These are phyloP conservation scores for Microtus richardsoni DNA, from an alignment of 2,113 vertebrate species.

Conservation along the genomic window DNA sequence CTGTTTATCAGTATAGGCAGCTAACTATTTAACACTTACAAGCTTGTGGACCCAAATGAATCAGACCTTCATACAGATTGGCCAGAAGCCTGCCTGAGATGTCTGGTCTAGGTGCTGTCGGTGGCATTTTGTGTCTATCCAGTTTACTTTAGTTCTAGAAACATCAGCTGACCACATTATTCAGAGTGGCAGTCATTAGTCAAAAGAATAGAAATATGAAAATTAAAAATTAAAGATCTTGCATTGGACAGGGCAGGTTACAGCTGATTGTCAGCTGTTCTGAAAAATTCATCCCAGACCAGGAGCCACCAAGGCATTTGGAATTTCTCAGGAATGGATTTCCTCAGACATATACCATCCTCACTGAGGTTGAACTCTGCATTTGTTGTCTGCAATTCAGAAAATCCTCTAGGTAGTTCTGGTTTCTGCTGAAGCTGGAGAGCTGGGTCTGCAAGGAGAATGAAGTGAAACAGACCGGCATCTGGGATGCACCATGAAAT, in stretches of 20 bases:
- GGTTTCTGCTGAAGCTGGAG: neutral
- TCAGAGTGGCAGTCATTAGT: neutral
- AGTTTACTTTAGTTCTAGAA: neutral
- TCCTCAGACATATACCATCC: neutral
- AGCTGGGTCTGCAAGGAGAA: neutral
- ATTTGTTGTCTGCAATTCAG: neutral
- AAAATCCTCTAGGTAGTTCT: neutral
- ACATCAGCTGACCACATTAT: neutral
- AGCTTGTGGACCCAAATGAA: neutral
- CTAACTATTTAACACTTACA: neutral
- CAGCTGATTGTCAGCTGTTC: neutral
- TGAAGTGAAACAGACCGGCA: neutral
- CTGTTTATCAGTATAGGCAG: neutral
- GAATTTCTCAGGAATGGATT: neutral
- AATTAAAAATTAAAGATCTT: neutral
- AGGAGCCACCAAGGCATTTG: neutral
- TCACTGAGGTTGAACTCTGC: neutral
- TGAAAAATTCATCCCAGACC: neutral
- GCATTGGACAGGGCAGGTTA: neutral
- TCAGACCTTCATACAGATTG: neutral
- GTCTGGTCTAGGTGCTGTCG: neutral
- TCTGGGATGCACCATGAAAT: neutral
- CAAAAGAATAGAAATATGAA: neutral
- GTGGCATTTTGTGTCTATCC: neutral
- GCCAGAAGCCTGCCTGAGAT: neutral